phyloP scores from a whole-genome alignment of 2,888 invertebrate species.

The Elegia similella region DNA sequence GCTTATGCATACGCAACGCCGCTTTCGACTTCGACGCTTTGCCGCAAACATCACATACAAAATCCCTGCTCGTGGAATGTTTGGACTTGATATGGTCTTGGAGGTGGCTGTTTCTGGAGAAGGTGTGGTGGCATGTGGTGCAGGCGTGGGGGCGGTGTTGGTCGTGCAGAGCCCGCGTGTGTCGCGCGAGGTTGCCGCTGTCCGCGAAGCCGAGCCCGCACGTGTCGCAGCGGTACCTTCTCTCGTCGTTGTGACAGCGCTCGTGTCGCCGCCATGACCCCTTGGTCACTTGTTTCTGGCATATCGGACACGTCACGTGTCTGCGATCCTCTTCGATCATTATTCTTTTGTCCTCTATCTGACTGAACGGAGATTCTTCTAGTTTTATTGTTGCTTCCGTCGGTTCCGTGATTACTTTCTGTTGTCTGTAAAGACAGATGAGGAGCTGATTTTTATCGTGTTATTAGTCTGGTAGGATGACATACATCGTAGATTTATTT shows the following conservation, averaged over 20 bases:
- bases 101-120: slow-evolving; percentile 70
- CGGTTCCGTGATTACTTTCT: background rate
- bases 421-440: slow-evolving; percentile 5
- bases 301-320: slow-evolving; percentile 56
- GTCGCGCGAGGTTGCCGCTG: slow-evolving; percentile 73
- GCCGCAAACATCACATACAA: slow-evolving; percentile 79
- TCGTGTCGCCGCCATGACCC: slow-evolving; percentile 68
- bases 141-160: slow-evolving; percentile 73
- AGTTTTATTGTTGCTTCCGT: slow-evolving; percentile 3
- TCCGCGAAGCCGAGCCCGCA: slow-evolving; percentile 77
- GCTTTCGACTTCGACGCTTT: slow-evolving; percentile 75
- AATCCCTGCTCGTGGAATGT: slow-evolving; percentile 67
- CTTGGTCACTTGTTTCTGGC: slow-evolving; percentile 48
- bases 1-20: slow-evolving; percentile 73
- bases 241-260: slow-evolving; percentile 62
- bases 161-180: slow-evolving; percentile 72
- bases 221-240: slow-evolving; percentile 70
- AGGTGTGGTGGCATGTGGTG: slow-evolving; percentile 64
- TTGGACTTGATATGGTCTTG: slow-evolving; percentile 70
- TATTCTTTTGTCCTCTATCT: background rate
- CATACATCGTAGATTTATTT: no score
- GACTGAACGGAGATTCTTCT: background rate
- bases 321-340: slow-evolving; percentile 25
- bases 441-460: background rate
- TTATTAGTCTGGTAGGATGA: background rate